Evolutionary conservation across 2,888 invertebrate species (phyloP).

Genomic region (Agrotis segetum): DNA sequence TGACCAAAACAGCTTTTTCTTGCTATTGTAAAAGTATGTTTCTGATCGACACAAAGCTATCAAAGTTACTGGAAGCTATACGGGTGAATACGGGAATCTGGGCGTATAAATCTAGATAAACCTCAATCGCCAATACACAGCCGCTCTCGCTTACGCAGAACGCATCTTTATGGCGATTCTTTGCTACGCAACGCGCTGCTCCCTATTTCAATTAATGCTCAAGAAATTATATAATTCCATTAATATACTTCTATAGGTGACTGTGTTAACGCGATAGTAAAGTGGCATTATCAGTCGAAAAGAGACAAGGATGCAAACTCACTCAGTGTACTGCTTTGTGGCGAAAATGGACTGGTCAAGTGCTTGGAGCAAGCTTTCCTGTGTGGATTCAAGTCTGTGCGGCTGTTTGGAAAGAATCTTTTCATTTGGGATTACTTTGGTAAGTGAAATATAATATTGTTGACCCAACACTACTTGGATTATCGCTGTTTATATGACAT

Average conservation of each 20-base stretch:
- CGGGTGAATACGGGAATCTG: background rate
- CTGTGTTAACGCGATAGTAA: constrained; percentile 99
- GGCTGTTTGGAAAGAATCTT: constrained; percentile 98
- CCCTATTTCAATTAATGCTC: constrained; percentile 21
- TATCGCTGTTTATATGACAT: no score
- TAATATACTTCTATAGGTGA: constrained; percentile 92
- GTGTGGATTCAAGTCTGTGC: constrained; percentile 98
- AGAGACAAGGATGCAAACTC: constrained; percentile 95
- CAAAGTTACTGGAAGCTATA: background rate
- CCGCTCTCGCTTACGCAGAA: constrained; percentile 13
- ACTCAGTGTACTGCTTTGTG: constrained; percentile 97
- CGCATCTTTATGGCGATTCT: background rate
- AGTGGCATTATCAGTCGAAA: constrained; percentile 98
- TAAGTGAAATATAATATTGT: constrained; percentile 81
- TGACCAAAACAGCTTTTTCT: background rate
- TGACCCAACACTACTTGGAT: no score
- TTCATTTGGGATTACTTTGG: constrained; percentile 99
- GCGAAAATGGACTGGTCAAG: constrained; percentile 98
- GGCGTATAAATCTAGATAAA: background rate
- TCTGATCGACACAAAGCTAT: background rate
- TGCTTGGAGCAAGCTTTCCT: constrained; percentile 98
- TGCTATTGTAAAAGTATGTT: background rate
- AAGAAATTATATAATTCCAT: background rate
- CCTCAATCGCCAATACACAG: background rate
- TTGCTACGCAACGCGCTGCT: constrained; percentile 29